These are phyloP conservation scores for Saguinus midas DNA, from an alignment of 2,113 vertebrate species.

Conservation along the genomic window DNA sequence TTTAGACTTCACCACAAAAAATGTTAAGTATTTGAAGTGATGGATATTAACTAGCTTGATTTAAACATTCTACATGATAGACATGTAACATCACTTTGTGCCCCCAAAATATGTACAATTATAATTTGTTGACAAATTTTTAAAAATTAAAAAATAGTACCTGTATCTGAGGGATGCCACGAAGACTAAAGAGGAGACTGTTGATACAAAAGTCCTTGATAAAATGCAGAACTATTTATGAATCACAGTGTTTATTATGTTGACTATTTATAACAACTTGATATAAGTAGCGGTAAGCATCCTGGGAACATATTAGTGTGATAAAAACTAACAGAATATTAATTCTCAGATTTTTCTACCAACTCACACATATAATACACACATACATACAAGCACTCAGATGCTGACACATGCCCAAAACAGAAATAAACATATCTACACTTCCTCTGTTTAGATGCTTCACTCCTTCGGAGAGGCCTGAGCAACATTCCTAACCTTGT, in stretches of 20 bases:
- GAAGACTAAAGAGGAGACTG: not conserved
- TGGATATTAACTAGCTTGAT: not conserved
- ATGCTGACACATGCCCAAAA: not conserved
- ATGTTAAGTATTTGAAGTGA: not conserved
- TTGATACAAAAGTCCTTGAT: not conserved
- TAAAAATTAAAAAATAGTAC: not conserved
- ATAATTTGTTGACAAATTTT: not conserved
- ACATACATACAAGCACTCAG: not conserved
- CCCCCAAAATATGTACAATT: not conserved
- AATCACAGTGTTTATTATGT: not conserved
- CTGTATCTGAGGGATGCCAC: not conserved
- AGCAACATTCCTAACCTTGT: not conserved
- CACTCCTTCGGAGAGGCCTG: not conserved
- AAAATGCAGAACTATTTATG: not conserved
- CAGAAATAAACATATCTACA: not conserved
- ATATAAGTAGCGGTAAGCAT: not conserved
- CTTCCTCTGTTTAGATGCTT: not conserved
- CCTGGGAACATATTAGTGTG: not conserved
- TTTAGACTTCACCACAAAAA: not conserved
- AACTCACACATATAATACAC: not conserved
- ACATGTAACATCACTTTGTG: not conserved
- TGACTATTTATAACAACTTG: not conserved
- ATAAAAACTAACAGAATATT: not conserved
- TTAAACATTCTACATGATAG: not conserved
- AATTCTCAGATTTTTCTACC: not conserved